Evolutionary conservation across 2,797 vertebrate species (phyloP), one percentile per base, ranked within the genome.

Genomic region (Paedocypris micromegethes): DNA sequence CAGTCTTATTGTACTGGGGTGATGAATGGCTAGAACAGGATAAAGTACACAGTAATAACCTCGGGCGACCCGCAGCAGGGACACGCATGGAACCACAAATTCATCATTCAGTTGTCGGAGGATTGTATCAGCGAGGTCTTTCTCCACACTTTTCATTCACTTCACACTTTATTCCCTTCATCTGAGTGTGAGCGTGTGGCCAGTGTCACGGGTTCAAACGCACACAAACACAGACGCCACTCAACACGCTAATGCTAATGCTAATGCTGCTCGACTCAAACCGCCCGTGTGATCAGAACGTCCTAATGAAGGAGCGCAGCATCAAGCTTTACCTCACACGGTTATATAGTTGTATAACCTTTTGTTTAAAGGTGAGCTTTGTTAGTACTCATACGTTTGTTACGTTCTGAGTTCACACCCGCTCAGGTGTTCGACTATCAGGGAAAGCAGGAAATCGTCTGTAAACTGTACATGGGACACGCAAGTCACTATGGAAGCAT

Each of bases 11-110:
- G 72, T 66, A 70, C 77, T 64, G 80, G 78, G 80, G 81, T 90
- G 90, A 91, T 90, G 82, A 88, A 91, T 85, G 83, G 81, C 82
- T 83, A 77, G 56, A 80, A 72, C 76, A 81, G 84, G 77, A 85
- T 87, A 87, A 89, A 87, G 86, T 88, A 88, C 83, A 87, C 83
- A 86, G 86, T 87, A 87, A 86, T 87, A 87, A 89, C 88, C 87
- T 86, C 84, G 86, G 85, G 84, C 86, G 79, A 82, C 83, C 84
- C 75, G 5, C 76, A 79, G 82, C 78, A 80, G 81, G 81, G 79
- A 77, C 46, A 51, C 79, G 78, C 76, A 78, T 70, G 6, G 76
- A 72, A 86, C 78, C 60, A 70, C 75, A 75, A 79, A 92, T 90
- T 83, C 83, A 90, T 90, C 89, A 89, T 87, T 88, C 85, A 86